Evolutionary conservation across 2,113 vertebrate genomes (phyloP).

Genomic region (Aepyceros melampus): DNA sequence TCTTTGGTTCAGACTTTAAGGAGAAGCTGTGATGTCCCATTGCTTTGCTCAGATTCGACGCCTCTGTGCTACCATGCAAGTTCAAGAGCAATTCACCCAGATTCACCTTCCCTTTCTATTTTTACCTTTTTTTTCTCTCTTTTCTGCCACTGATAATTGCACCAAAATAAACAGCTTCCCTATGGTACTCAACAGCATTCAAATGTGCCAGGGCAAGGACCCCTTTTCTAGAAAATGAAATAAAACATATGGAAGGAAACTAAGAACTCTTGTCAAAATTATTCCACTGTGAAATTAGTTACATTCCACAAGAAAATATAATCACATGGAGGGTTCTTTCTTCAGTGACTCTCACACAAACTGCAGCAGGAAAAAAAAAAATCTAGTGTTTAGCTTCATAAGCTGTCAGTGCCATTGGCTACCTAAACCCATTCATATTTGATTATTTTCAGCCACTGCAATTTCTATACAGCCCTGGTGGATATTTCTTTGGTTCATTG

Average conservation of each 20-base stretch:
- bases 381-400: slow-evolving; percentile 45
- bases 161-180: slow-evolving; percentile 12
- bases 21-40: neutral
- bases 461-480: slow-evolving; percentile 52
- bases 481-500: slow-evolving; percentile 61
- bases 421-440: slow-evolving; percentile 58
- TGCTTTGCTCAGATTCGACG: neutral
- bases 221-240: slow-evolving; percentile 53
- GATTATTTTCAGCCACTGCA: slow-evolving; percentile 57
- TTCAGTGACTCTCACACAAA: slow-evolving; percentile 66
- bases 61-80: neutral
- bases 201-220: slow-evolving; percentile 45
- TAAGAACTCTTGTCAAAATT: slow-evolving; percentile 64
- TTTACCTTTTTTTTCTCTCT: neutral
- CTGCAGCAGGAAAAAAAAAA: slow-evolving; percentile 1
- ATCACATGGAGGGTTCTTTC: slow-evolving; percentile 56
- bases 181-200: slow-evolving; percentile 34
- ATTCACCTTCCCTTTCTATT: neutral
- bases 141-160: neutral
- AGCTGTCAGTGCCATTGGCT: slow-evolving; percentile 48
- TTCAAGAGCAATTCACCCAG: neutral
- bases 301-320: slow-evolving; percentile 69
- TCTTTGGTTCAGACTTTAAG: neutral
- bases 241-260: slow-evolving; percentile 60
- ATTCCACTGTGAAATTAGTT: slow-evolving; percentile 74